Conservation (phyloP, 2,113 vertebrate species). For the Ciconia stormi region DNA sequence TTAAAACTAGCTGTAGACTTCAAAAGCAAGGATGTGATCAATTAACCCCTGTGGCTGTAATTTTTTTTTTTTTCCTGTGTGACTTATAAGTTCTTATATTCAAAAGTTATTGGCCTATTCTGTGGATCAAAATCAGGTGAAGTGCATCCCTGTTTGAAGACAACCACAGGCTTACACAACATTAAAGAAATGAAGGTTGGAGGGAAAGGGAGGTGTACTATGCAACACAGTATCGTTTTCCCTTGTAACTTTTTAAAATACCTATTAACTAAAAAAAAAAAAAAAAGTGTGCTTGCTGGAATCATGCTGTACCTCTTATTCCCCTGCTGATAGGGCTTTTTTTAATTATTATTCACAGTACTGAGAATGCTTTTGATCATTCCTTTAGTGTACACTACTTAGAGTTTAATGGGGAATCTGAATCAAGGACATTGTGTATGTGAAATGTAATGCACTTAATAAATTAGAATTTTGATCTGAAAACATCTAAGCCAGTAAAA, state of each 20-base stretch:
- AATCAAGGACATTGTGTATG: background rate
- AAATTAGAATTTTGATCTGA: background rate
- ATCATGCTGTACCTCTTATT: background rate
- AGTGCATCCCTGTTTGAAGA: background rate
- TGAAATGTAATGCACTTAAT: background rate
- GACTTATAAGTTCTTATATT: background rate
- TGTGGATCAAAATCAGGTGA: background rate
- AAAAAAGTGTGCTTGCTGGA: background rate
- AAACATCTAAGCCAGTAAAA: background rate
- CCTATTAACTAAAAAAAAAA: background rate
- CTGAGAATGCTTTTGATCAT: background rate
- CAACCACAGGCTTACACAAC: background rate
- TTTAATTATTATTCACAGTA: background rate
- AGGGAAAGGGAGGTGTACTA: background rate
- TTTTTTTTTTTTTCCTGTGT: background rate
- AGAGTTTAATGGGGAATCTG: background rate
- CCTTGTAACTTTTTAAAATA: background rate
- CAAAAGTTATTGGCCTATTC: background rate
- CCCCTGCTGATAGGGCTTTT: background rate
- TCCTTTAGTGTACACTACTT: background rate
- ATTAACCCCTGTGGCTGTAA: background rate
- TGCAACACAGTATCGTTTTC: rapidly evolving
- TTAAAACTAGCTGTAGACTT: background rate
- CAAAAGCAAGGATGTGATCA: background rate
- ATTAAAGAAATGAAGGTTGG: background rate